A percentile compares a stretch with the other conserved stretches of the same genome.
Evolutionary conservation across 2,797 vertebrate genomes (phyloP).

Genomic region (Coluber constrictor): DNA sequence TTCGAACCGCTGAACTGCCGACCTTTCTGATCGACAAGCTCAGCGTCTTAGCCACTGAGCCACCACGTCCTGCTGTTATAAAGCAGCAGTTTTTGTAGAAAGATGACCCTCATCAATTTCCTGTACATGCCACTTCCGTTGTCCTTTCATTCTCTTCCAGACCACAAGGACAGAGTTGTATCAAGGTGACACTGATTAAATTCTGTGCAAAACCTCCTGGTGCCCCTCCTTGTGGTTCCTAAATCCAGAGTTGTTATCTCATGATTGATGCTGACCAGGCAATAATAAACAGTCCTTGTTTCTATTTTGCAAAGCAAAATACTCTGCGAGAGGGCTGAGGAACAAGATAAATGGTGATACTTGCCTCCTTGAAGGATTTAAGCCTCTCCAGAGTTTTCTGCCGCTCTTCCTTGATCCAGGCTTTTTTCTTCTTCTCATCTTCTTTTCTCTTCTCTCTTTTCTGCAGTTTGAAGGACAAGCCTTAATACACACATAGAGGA

Average conservation of each 20-base stretch:
- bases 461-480: conserved; percentile 68
- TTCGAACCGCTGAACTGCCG: too few species aligned
- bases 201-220: not conserved
- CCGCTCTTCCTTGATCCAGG: conserved; percentile 88
- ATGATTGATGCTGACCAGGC: not conserved
- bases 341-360: conserved; percentile 27
- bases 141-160: not conserved
- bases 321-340: too few species aligned
- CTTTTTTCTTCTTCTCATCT: conserved; percentile 85
- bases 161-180: too few species aligned
- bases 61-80: not conserved
- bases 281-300: not conserved
- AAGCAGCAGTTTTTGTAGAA: not conserved
- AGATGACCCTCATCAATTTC: not conserved
- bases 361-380: conserved; percentile 88
- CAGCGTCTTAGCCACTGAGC: too few species aligned
- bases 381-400: conserved; percentile 90
- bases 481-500: not conserved
- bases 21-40: too few species aligned
- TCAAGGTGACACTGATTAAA: not conserved
- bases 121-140: not conserved
- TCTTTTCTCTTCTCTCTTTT: conserved; percentile 88
- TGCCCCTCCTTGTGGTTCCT: not conserved
- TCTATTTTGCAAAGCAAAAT: not conserved
- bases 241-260: not conserved